Base-by-base conservation (phyloP, 1,140 invertebrate genomes). In the Harpegnathos saltator region DNA sequence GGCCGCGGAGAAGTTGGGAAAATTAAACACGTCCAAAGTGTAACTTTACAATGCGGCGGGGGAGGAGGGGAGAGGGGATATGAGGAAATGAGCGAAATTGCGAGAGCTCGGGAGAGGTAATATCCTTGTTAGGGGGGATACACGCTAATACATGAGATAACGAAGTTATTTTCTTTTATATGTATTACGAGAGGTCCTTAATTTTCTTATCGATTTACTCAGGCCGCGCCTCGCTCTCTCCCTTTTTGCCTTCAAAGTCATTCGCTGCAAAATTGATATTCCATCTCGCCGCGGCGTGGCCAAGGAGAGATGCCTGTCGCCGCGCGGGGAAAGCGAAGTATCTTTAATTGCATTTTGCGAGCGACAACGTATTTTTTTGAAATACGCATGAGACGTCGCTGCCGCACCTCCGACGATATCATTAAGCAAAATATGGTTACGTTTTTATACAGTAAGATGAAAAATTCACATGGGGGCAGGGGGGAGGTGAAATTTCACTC, bases 121-220 rank as follows among this genome's bases (percentile, higher is more conserved):
- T 22, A 66, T 66, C 66, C 29, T 19, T 22, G 29, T n/a, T n/a
- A n/a, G 19, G 50, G 33, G 66, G 66, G 61, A 66, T 77, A 66
- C 7, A 44, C 62, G 29, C 29, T 56, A 19, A 38, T 77, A 77
- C 65, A 77, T n/a, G n/a, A 77, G 74, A 77, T 52, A 56, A 77
- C 11, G 15, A 75, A 75, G 48, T 66, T 66, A 77, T 24, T 77
- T 77, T 12, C 73, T 22, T 19, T 24, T 17, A 11, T 38, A 15
- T 44, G n/a, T 19, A 56, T 56, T 19, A 33, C 29, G 44, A 48
- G n/a, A n/a, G n/a, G 59, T n/a, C 26, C 52, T 33, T n/a, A 11
- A 33, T 66, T 66, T 22, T 22, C 12, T 66, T 50, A n/a, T 38
- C 48, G 11, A 22, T 77, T 56, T 24, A 26, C 14, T 17, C n/a